Evolutionary conservation across 2,797 vertebrate genomes (phyloP).

Genomic region (Sebastes matsubarae): DNA sequence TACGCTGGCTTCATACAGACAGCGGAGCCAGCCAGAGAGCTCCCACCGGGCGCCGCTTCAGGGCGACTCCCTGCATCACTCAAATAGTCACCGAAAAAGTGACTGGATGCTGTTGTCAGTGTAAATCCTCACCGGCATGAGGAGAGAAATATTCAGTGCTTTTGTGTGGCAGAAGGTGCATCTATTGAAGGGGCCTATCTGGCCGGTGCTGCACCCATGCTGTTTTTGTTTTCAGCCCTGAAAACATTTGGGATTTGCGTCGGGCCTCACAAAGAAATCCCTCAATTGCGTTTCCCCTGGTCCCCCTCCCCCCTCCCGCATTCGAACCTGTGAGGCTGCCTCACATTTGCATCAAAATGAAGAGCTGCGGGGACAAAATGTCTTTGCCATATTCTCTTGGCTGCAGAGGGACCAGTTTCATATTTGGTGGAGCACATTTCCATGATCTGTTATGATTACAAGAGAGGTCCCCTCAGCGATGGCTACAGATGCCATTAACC

Average conservation of each 20-base stretch:
- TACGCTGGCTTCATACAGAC: constrained; percentile 67
- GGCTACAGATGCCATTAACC: constrained; percentile 6
- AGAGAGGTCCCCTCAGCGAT: background rate
- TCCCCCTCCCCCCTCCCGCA: constrained; percentile 6
- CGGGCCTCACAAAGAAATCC: constrained; percentile 77
- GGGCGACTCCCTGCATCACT: constrained; percentile 23
- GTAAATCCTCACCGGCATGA: background rate
- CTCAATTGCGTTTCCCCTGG: constrained; percentile 52
- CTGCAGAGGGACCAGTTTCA: constrained; percentile 8
- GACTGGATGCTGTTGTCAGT: background rate
- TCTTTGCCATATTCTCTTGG: constrained; percentile 5
- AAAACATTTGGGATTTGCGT: constrained; percentile 71
- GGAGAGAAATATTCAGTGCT: background rate
- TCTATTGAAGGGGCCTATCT: constrained; percentile 57
- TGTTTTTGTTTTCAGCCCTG: constrained; percentile 72
- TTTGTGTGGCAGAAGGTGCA: constrained; percentile 53
- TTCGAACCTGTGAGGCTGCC: constrained; percentile 49
- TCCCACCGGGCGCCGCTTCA: constrained; percentile 24
- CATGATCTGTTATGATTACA: background rate
- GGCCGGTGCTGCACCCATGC: constrained; percentile 55
- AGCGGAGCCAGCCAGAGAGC: constrained; percentile 49
- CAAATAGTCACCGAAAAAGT: background rate
- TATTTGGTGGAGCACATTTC: constrained; percentile 4
- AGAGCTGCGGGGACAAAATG: constrained; percentile 33
- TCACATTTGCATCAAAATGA: constrained; percentile 78